Evolutionary conservation across 2,797 vertebrate genomes (phyloP).

Genomic region (Morelia viridis): DNA sequence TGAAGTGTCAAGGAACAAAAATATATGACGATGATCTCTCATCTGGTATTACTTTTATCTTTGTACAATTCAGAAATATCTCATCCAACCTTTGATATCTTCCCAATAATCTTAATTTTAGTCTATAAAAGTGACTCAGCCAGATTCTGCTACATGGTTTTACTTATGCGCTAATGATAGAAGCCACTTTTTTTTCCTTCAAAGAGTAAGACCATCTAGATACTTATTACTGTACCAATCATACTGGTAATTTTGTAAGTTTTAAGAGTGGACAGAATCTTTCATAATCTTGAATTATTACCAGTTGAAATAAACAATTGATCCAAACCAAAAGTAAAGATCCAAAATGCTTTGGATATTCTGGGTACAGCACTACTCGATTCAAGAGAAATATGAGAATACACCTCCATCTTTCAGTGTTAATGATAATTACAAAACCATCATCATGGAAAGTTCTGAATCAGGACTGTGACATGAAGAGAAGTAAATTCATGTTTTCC

Average conservation of each 20-base stretch:
- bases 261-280: background rate
- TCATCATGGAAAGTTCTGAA: too few species aligned
- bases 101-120: background rate
- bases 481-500: background rate
- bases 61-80: background rate
- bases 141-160: background rate
- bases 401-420: background rate
- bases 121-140: background rate
- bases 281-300: background rate
- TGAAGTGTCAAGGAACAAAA: background rate
- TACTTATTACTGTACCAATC: background rate
- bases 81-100: background rate
- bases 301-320: background rate
- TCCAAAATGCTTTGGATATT: background rate
- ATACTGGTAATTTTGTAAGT: background rate
- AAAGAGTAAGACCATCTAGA: background rate
- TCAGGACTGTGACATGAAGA: background rate
- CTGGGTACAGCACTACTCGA: too few species aligned
- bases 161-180: background rate
- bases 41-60: background rate
- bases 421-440: background rate
- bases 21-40: background rate
- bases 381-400: background rate
- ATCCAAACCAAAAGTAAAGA: background rate
- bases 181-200: background rate